Base-by-base conservation (phyloP, 2,888 invertebrate species). In the Lithophane socia region DNA sequence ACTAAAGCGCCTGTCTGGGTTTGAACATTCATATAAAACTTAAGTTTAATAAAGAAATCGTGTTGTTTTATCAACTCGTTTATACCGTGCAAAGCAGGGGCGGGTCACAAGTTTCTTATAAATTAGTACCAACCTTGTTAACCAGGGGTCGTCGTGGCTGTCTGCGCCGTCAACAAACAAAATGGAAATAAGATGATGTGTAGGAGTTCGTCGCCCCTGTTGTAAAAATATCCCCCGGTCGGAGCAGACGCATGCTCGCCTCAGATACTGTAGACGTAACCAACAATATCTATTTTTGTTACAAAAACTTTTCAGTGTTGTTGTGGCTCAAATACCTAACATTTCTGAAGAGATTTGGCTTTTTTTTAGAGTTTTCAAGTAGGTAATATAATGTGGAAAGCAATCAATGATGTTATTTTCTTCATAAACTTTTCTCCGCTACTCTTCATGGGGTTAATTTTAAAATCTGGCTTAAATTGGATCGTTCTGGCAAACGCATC, bases 161-260 rank as follows among this genome's bases (percentile, higher is more conserved):
- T 80, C 78, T 79, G 71, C 58, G 61, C 65, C 73, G 47, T 80
- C 83, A 82, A 80, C 84, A 82, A 81, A 82, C 79, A 76, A 74
- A 72, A 83, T 85, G 77, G 77, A 84, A 88, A 83, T 86, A 77
- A 83, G 77, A 81, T 75, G 81, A 82, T 77, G 78, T 81, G 73
- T 73, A 83, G 69, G 74, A 87, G 92, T 88, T 88, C 88, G 84
- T 85, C 87, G 87, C 82, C 85, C 87, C 73, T 80, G 82, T 90
- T 86, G 91, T 91, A 92, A 92, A 93, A 93, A 87, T 87, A 88
- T 85, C 82, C 71, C 68, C 71, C 80, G 77, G 77, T 84, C 75
- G 80, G 70, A 77, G 81, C 87, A 87, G 84, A 83, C 83, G 83
- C 64, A 37, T 74, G 74, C 75, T 76, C 72, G 84, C 76, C 63